These are phyloP conservation scores for Phaethon lepturus DNA, from an alignment of 2,113 vertebrate species.

Conservation along the genomic window DNA sequence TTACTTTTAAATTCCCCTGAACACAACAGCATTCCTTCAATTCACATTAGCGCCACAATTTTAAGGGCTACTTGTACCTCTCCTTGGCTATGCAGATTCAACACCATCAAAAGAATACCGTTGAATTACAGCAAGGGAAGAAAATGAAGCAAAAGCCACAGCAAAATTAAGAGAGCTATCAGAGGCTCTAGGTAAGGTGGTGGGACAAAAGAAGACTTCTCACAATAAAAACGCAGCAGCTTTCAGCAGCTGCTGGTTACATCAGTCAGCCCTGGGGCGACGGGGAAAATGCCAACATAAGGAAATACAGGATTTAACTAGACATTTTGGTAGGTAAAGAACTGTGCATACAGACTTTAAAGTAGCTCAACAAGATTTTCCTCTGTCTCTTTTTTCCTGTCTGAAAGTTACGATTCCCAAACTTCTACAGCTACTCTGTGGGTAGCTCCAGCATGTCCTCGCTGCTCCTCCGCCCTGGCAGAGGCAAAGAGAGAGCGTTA, in stretches of 20 bases:
- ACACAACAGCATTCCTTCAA: not conserved
- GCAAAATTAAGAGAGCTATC: not conserved
- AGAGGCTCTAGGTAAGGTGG: not conserved
- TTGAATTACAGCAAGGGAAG: not conserved
- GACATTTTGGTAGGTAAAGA: not conserved
- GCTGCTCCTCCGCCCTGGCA: not conserved
- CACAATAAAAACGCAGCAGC: not conserved
- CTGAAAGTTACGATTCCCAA: not conserved
- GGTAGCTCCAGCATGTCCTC: not conserved
- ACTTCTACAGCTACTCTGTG: not conserved
- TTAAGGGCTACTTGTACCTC: not conserved
- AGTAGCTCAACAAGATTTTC: not conserved
- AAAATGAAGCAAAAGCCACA: not conserved
- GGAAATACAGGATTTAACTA: not conserved
- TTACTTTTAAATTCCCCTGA: slow-evolving; percentile 3
- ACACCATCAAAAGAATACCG: not conserved
- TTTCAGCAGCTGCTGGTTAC: slow-evolving; percentile 27
- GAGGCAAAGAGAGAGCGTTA: not conserved
- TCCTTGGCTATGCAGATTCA: not conserved
- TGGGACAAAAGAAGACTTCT: not conserved
- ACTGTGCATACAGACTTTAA: not conserved
- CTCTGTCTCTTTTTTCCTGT: not conserved
- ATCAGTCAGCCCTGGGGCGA: slow-evolving; percentile 19
- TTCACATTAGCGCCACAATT: not conserved
- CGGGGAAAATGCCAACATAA: not conserved